phyloP scores from a whole-genome alignment of 2,888 invertebrate species.

The Harpalus rufipes region DNA sequence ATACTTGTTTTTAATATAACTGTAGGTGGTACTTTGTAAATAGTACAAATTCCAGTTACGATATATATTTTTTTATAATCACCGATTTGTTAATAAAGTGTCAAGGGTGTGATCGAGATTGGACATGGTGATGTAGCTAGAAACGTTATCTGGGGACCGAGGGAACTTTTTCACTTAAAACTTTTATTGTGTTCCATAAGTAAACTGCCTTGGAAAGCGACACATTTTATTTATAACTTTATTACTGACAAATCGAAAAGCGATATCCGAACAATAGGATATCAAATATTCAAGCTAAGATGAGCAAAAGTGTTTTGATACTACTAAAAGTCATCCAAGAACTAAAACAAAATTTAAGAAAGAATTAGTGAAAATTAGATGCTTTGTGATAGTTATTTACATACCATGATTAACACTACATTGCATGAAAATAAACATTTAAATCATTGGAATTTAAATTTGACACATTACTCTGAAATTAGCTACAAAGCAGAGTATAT shows the following conservation, averaged over 20 bases:
- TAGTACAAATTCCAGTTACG: no score
- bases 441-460: no score
- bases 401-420: no score
- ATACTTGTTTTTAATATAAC: no score
- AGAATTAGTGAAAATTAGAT: no score
- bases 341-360: background rate
- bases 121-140: background rate
- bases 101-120: background rate
- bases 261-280: constrained; percentile 1
- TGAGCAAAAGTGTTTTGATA: background rate
- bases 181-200: constrained; percentile 61
- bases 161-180: constrained; percentile 60
- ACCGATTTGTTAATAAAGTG: constrained; percentile 31
- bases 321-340: no score
- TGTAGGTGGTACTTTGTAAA: no score
- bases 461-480: no score
- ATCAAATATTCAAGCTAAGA: background rate
- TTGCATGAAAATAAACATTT: no score
- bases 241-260: constrained; percentile 44
- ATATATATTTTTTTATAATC: background rate
- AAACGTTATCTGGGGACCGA: constrained; percentile 16
- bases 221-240: constrained; percentile 58
- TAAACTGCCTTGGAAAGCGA: constrained; percentile 45
- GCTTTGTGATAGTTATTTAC: no score
- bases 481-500: no score